Percentiles rank a stretch among this genome's conserved stretches.
Conservation (phyloP, 2,113 vertebrate genomes). For the Engraulis encrasicolus region DNA sequence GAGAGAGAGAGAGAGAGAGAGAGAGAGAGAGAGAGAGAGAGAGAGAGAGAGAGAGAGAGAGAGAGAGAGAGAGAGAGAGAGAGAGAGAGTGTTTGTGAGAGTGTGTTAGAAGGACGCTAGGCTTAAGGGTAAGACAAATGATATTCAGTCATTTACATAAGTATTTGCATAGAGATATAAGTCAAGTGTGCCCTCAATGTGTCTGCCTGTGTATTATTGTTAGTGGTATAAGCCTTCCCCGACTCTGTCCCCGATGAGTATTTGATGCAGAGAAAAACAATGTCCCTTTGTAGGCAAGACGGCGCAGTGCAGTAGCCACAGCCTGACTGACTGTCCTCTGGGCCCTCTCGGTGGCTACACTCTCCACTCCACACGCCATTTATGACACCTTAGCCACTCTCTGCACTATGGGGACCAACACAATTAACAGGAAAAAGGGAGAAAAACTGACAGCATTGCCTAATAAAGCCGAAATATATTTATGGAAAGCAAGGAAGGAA, state of each 20-base stretch:
- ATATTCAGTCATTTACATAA: constrained; percentile 55
- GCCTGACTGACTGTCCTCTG: neutral
- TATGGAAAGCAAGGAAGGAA: neutral
- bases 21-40: too few relatives aligned
- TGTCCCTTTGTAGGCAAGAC: neutral
- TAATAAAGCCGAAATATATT: neutral
- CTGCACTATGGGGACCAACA: neutral
- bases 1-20: too few relatives aligned
- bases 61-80: neutral
- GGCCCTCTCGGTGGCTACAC: neutral
- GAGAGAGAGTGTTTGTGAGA: neutral
- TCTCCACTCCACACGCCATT: neutral
- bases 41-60: neutral
- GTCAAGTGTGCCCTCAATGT: constrained; percentile 57
- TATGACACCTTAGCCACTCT: neutral
- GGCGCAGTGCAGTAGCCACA: neutral
- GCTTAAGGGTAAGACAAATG: constrained; percentile 30
- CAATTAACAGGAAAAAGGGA: neutral
- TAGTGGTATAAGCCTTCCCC: constrained; percentile 42
- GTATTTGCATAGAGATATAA: constrained; percentile 60
- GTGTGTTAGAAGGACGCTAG: neutral
- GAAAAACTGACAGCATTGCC: neutral
- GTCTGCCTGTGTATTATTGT: constrained; percentile 48
- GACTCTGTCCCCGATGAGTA: constrained; percentile 27
- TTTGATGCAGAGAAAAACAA: constrained; percentile 14